These are phyloP conservation scores for Phylloscopus collybita DNA, from an alignment of 2,797 vertebrate species.

Conservation along the genomic window DNA sequence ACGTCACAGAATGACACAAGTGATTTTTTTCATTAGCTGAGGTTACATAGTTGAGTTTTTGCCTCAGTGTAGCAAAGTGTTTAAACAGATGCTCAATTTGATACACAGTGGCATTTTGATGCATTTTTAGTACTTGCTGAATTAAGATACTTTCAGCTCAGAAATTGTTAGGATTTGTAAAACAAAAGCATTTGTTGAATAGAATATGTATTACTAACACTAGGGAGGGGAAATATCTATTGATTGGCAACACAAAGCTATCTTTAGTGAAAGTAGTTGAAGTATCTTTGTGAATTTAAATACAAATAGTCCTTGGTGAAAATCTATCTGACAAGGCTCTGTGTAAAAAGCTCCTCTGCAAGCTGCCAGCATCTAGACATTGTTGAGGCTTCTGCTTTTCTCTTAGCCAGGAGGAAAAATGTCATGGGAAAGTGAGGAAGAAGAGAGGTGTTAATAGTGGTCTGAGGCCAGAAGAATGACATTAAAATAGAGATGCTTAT, in stretches of 20 bases:
- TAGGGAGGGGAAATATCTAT: fast-evolving
- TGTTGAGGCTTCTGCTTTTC: not conserved
- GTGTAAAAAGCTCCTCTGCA: not conserved
- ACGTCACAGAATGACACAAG: fast-evolving
- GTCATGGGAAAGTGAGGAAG: not conserved
- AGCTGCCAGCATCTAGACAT: not conserved
- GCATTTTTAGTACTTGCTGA: not conserved
- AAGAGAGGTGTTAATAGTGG: not conserved
- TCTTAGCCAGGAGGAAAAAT: not conserved
- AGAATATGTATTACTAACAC: not conserved
- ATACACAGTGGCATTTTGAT: not conserved
- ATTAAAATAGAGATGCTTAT: not conserved
- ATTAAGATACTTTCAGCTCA: not conserved
- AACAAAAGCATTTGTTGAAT: not conserved
- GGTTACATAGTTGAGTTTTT: not conserved
- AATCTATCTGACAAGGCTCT: not conserved
- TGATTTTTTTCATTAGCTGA: not conserved
- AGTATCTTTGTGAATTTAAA: not conserved
- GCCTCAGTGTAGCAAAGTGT: not conserved
- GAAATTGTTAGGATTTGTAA: not conserved
- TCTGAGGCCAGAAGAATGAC: not conserved
- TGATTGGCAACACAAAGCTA: not conserved
- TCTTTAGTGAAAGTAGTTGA: not conserved
- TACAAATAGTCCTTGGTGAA: not conserved
- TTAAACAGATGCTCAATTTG: not conserved